Evolutionary conservation across 1,140 invertebrate species (phyloP), one percentile per base, ranked within the genome.

Genomic region (Melanaphis sacchari): DNA sequence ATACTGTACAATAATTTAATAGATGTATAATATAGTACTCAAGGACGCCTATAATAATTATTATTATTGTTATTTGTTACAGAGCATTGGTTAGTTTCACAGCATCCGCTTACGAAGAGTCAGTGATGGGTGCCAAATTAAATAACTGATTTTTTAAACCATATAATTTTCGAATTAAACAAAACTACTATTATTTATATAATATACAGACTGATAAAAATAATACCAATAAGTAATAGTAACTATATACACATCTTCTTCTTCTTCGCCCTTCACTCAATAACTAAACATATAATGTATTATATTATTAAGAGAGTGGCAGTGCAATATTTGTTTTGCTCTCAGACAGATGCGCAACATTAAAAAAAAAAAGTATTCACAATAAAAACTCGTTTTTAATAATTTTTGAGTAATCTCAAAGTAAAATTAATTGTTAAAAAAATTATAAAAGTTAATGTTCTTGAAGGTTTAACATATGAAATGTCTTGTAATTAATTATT

Each of bases 31-130:
- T 89, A 76, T 91, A 49, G 21, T 31, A 52, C 46, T 93, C 91
- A 93, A 93, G 91, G 91, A 84, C 91, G 15, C 40, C 2, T 52
- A 9, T 84, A 84, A 82, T 92, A 84, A 92, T 93, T 54, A 93
- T 93, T 54, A 93, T 93, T 54, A 85, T 84, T 84, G 46, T 93
- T 93, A 66, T 41, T 84, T 84, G 46, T 93, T 93, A 66, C 41
- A 21, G 52, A 31, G n/a, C 52, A 7, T 22, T 89, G 38, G 46
- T 89, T 89, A 89, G 46, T 90, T 66, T 0, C 24, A 66, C 89
- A 90, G 89, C 40, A 90, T 90, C 89, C 88, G 88, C 24, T 36
- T 90, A 41, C 40, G 36, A n/a, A 40, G 36, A 90, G 52, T 59
- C 49, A 59, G 52, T 66, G 26, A 2, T 5, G 26, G 89, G 54